Conservation (phyloP, 1,140 invertebrate genomes). For the Zophobas atratus region DNA sequence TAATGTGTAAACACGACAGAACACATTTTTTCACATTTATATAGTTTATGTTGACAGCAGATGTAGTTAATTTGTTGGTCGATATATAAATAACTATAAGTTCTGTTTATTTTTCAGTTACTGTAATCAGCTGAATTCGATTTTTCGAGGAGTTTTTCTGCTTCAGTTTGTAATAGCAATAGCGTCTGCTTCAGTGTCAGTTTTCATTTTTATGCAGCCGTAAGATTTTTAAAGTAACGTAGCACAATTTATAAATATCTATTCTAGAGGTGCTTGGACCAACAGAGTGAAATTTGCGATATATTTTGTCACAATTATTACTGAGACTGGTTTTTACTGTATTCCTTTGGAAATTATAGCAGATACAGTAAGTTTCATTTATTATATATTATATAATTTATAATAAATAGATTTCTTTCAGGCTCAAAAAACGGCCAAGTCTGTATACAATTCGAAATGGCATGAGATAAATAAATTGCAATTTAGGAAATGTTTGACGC, state of each 20-base stretch:
- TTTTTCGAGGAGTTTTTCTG: neutral
- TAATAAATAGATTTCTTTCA: neutral
- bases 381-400: neutral
- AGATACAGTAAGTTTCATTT: neutral
- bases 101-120: neutral
- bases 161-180: neutral
- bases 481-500: neutral
- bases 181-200: neutral
- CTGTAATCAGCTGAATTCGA: neutral
- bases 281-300: neutral
- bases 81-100: neutral
- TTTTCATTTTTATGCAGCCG: neutral
- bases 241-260: neutral
- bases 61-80: neutral
- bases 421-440: neutral
- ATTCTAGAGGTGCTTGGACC: neutral
- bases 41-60: too few relatives aligned
- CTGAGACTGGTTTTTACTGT: slow-evolving; percentile 14
- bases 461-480: neutral
- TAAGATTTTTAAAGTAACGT: neutral
- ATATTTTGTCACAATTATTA: neutral
- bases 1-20: too few relatives aligned
- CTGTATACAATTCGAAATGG: neutral
- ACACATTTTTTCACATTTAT: too few relatives aligned
- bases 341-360: neutral